Base-by-base conservation (phyloP, 2,888 invertebrate genomes). In the Sesia apiformis region DNA sequence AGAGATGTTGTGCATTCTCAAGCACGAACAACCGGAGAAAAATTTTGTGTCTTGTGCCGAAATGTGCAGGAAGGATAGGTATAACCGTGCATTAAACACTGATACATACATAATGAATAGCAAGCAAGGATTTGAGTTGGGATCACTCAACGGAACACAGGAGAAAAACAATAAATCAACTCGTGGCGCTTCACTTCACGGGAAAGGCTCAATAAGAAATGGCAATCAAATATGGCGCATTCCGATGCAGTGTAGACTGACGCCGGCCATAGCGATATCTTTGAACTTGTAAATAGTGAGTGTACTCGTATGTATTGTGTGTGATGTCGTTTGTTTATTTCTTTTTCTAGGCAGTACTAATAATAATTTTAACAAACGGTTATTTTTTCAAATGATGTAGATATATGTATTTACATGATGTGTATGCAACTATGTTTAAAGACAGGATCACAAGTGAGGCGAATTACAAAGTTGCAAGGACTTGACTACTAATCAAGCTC, bases 61-160 rank as follows among this genome's bases (percentile, higher is more conserved):
- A 74, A 77, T 79, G 87, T 89, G 88, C 86, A 80, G 78, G 76
- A 80, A 82, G 81, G 81, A 83, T 67, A 79, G 82, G 81, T 80
- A 23, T 76, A 83, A 80, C 74, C 88, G 88, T 89, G 88, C 88
- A 89, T 60, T 78, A 76, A 77, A 85, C 84, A 84, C 79, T 74
- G 74, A 82, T 78, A 82, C 74, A 72, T 60, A 72, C 69, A 72
- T 70, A 73, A 81, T 79, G 67, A 77, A 76, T 76, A 84, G 83
- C 87, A 87, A 87, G 87, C 87, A 67, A 81, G 85, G 88, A 84
- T 56, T 72, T 72, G 78, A 74, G 69, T 75, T 69, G 80, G 81
- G 79, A 79, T 70, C 75, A 76, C 72, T 69, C 63, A 83, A 84
- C 68, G 23, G 39, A 55, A 52, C 73, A 76, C 67, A 77, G 79